Conservation (phyloP, 2,113 vertebrate genomes). For the Dendropsophus ebraccatus region DNA sequence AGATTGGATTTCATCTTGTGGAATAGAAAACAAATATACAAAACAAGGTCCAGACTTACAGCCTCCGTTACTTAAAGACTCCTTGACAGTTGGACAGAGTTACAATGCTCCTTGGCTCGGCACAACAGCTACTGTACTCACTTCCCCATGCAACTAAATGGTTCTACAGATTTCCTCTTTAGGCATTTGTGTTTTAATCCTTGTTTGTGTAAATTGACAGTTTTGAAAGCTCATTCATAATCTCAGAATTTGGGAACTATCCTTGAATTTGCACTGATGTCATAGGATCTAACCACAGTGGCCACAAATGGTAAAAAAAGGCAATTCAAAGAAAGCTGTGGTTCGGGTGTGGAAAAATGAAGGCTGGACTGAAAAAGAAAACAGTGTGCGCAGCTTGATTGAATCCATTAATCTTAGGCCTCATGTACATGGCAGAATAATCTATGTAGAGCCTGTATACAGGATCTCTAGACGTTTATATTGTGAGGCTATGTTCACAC, state of each 20-base stretch:
- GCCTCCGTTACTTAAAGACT: slow-evolving; percentile 39
- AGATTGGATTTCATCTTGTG: slow-evolving; percentile 45
- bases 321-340: slow-evolving; percentile 4
- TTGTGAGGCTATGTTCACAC: too few species aligned
- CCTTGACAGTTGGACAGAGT: slow-evolving; percentile 18
- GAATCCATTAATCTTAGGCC: background rate
- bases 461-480: too few species aligned
- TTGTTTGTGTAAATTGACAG: slow-evolving; percentile 25
- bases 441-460: background rate
- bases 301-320: slow-evolving; percentile 2
- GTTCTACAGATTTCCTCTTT: slow-evolving; percentile 25
- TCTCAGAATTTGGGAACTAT: background rate
- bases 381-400: background rate
- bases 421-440: background rate
- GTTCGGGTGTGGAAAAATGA: slow-evolving; percentile 6
- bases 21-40: slow-evolving; percentile 35
- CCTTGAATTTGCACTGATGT: slow-evolving; percentile 5
- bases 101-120: background rate
- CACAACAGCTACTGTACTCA: slow-evolving; percentile 16
- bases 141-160: background rate
- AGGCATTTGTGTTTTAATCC: slow-evolving; percentile 9
- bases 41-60: slow-evolving; percentile 34
- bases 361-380: slow-evolving; percentile 7
- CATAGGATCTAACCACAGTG: slow-evolving; percentile 3
- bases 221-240: slow-evolving; percentile 22